Evolutionary conservation across 2,113 vertebrate species (phyloP).

Genomic region (Macrotis lagotis): DNA sequence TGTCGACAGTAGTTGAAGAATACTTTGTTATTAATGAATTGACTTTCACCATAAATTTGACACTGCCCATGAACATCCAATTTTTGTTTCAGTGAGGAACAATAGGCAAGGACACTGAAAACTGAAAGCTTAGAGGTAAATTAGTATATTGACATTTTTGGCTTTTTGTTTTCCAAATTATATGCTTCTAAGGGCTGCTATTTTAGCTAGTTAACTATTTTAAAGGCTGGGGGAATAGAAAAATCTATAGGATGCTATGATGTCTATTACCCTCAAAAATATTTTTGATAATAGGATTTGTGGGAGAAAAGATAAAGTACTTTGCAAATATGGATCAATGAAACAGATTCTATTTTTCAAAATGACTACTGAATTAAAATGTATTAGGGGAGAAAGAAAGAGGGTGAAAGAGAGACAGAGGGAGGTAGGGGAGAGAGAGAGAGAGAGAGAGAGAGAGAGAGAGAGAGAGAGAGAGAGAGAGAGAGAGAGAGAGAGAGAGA

Average conservation of each 20-base stretch:
- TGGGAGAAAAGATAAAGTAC: background rate
- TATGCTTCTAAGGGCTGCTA: slow-evolving; percentile 40
- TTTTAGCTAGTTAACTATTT: too few species aligned
- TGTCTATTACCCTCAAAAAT: background rate
- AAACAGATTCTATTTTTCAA: background rate
- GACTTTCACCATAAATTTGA: background rate
- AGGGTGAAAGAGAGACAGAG: background rate
- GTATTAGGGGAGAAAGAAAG: background rate
- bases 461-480: too few species aligned
- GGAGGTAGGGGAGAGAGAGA: too few species aligned
- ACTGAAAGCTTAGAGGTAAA: slow-evolving; percentile 26
- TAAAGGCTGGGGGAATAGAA: background rate
- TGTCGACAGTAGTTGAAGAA: slow-evolving; percentile 36
- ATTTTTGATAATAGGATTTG: background rate
- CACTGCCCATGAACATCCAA: background rate
- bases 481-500: background rate
- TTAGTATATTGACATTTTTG: background rate
- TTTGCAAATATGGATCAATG: background rate
- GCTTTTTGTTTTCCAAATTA: slow-evolving; percentile 12
- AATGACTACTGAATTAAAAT: background rate
- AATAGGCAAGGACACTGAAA: slow-evolving; percentile 8
- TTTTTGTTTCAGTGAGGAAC: background rate
- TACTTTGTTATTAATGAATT: slow-evolving; percentile 5
- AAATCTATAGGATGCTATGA: background rate
- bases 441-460: too few species aligned